A percentile compares a stretch with the other conserved stretches of the same genome.
Conservation (phyloP, 2,888 invertebrate species). For the Drosophila testacea region DNA sequence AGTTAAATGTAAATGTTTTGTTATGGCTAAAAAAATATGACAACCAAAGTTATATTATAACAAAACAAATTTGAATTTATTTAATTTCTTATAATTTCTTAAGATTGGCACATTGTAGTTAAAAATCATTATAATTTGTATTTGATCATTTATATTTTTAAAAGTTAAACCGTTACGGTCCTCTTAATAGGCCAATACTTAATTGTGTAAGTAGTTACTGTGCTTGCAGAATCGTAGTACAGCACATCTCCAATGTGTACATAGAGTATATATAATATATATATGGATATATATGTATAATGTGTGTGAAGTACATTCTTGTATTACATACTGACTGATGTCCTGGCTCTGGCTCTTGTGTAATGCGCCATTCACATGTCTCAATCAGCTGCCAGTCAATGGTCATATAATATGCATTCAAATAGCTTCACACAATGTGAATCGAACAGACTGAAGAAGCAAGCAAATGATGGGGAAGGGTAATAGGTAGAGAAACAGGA, state of each 20-base stretch:
- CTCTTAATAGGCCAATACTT: no score
- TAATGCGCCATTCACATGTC: conserved; percentile 37
- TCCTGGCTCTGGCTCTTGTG: conserved; percentile 5
- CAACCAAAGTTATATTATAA: no score
- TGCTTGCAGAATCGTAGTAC: not conserved
- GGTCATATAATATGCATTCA: conserved; percentile 34
- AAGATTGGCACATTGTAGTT: no score
- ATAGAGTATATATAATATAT: not conserved
- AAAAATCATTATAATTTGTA: no score
- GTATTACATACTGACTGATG: conserved; percentile 10
- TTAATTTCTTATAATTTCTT: no score
- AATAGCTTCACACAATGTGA: conserved; percentile 32
- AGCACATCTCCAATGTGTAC: not conserved
- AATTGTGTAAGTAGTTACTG: not conserved
- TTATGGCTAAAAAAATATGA: no score
- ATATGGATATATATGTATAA: not conserved
- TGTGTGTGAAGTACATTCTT: not conserved
- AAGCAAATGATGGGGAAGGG: not conserved
- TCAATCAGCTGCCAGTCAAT: conserved; percentile 38
- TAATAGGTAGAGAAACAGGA: not conserved
- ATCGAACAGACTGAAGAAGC: conserved; percentile 4
- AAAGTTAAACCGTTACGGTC: no score
- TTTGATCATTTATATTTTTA: no score
- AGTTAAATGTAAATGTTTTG: no score
- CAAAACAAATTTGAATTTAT: no score